Percentiles rank a stretch among this genome's conserved stretches.
Conservation (phyloP, 2,113 vertebrate species). For the Callionymus lyra region DNA sequence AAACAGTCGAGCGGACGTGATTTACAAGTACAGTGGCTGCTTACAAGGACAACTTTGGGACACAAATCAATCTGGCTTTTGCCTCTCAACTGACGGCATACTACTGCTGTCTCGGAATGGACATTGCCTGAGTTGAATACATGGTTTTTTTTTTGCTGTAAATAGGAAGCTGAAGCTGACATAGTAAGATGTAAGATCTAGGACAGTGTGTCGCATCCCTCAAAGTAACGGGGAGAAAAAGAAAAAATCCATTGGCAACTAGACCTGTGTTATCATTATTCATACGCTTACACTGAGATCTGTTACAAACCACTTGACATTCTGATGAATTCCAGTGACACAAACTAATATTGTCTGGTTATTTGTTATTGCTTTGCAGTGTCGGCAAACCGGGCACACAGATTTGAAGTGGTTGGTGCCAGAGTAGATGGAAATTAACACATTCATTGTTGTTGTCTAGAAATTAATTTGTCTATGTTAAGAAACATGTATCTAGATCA, state of each 20-base stretch:
- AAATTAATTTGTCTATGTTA: too few relatives aligned
- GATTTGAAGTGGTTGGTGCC: too few relatives aligned
- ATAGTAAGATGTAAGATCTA: slow-evolving; percentile 33
- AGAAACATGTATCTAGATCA: too few relatives aligned
- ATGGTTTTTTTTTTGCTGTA: slow-evolving; percentile 16
- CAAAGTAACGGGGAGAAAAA: slow-evolving; percentile 16
- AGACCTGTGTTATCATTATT: slow-evolving; percentile 1
- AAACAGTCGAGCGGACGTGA: slow-evolving; percentile 45
- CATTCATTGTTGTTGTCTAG: too few relatives aligned
- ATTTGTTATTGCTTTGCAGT: too few relatives aligned
- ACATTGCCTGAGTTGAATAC: slow-evolving; percentile 38
- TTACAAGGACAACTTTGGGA: slow-evolving; percentile 45
- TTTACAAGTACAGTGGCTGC: slow-evolving; percentile 50
- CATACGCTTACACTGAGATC: too few relatives aligned
- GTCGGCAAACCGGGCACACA: too few relatives aligned
- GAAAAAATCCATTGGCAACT: slow-evolving; percentile 28
- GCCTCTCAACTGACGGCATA: slow-evolving; percentile 12
- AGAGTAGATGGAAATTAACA: too few relatives aligned
- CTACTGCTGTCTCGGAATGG: slow-evolving; percentile 21
- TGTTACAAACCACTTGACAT: too few relatives aligned
- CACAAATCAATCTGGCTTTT: slow-evolving; percentile 39
- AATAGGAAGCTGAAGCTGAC: slow-evolving; percentile 32
- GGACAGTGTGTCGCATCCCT: slow-evolving; percentile 48
- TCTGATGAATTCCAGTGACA: too few relatives aligned
- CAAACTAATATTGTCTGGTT: too few relatives aligned